Percentiles rank a stretch among this genome's conserved stretches.
Conservation (phyloP, 2,888 invertebrate genomes). For the Tromatobia lineatoria region DNA sequence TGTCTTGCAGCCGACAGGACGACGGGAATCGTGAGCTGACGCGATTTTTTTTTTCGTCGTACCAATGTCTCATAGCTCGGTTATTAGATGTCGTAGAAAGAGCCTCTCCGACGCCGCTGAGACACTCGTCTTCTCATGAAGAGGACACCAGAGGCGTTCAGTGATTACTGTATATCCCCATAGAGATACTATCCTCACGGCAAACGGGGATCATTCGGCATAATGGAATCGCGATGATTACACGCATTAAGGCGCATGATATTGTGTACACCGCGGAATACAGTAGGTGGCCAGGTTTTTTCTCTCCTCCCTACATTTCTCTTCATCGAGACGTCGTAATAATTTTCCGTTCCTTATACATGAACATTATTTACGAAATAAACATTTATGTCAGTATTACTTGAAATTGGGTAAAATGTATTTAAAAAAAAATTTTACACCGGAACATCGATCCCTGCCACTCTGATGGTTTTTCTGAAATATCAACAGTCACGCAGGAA, state of each 20-base stretch:
- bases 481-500: too few species aligned
- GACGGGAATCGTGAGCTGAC: constrained; percentile 29
- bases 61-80: neutral
- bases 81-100: constrained; percentile 3
- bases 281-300: constrained; percentile 55
- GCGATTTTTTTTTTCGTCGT: neutral
- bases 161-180: constrained; percentile 58
- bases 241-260: constrained; percentile 68
- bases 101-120: constrained; percentile 31
- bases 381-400: too few species aligned
- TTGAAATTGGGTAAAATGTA: too few species aligned
- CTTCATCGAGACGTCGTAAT: constrained; percentile 65
- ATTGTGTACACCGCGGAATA: constrained; percentile 63
- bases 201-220: constrained; percentile 61
- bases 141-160: constrained; percentile 47
- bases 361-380: too few species aligned
- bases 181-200: constrained; percentile 51
- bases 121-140: constrained; percentile 34
- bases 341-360: neutral
- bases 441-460: too few species aligned
- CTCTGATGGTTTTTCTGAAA: too few species aligned
- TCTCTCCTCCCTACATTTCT: constrained; percentile 50
- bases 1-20: constrained; percentile 46
- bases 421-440: too few species aligned
- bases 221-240: constrained; percentile 70